Evolutionary conservation across 2,797 vertebrate genomes (phyloP).

Genomic region (Oreochromis mossambicus): DNA sequence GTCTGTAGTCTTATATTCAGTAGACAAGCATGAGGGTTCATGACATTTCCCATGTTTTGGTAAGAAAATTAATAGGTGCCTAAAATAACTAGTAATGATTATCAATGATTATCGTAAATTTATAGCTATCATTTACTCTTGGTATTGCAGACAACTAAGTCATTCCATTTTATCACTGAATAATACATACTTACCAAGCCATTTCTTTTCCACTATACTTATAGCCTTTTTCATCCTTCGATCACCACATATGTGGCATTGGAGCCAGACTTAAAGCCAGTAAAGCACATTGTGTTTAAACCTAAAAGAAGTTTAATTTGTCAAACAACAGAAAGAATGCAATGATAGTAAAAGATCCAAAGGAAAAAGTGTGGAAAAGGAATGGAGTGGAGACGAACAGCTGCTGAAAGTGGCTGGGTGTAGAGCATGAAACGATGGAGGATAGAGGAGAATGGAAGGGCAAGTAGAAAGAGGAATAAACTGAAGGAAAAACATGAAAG

Average conservation of each 20-base stretch:
- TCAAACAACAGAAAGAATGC: not conserved
- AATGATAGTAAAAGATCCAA: not conserved
- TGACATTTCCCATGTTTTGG: not conserved
- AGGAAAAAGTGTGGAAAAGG: not conserved
- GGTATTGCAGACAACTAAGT: not conserved
- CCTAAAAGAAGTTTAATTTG: not conserved
- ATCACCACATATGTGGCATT: not conserved
- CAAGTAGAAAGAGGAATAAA: not conserved
- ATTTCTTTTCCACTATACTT: not conserved
- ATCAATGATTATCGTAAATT: not conserved
- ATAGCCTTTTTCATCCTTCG: not conserved
- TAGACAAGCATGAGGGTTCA: not conserved
- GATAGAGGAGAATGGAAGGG: not conserved
- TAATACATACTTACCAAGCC: not conserved
- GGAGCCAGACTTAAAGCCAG: not conserved
- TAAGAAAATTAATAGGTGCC: not conserved
- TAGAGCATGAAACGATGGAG: not conserved
- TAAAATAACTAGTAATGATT: not conserved
- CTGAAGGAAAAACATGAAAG: not conserved
- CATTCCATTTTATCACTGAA: not conserved
- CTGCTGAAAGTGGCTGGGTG: not conserved
- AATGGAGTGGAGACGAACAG: not conserved
- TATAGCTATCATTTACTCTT: not conserved
- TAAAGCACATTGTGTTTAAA: not conserved
- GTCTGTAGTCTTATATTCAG: not conserved